Evolutionary conservation across 2,888 invertebrate species (phyloP).

Genomic region (Cabera pusaria): DNA sequence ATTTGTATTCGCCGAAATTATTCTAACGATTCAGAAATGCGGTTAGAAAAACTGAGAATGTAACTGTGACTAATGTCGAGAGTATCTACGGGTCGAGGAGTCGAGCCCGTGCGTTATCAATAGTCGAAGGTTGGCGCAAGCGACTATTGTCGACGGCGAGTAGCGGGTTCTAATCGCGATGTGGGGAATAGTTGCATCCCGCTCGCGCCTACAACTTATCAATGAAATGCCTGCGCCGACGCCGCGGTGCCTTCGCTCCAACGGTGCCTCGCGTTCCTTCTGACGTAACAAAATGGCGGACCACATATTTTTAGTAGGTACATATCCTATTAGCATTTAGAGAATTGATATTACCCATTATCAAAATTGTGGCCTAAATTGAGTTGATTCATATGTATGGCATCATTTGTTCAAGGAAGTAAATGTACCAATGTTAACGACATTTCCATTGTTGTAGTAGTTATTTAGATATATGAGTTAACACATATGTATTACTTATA

Average conservation of each 20-base stretch:
- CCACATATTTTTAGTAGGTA: constrained; percentile 46
- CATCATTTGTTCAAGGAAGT: constrained; percentile 18
- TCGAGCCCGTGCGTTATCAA: constrained; percentile 15
- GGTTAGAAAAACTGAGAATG: constrained; percentile 37
- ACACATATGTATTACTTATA: too few relatives aligned
- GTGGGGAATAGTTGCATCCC: constrained; percentile 58
- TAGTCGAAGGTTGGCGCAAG: constrained; percentile 26
- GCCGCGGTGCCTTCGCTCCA: constrained; percentile 47
- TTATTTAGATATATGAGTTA: too few relatives aligned
- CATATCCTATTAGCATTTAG: constrained; percentile 30
- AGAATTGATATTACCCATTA: constrained; percentile 24
- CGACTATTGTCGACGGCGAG: constrained; percentile 38
- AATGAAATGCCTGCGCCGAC: constrained; percentile 72
- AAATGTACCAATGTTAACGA: constrained; percentile 7
- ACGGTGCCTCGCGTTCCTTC: constrained; percentile 70
- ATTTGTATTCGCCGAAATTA: constrained; percentile 41
- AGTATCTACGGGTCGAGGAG: constrained; percentile 27
- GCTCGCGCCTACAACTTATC: constrained; percentile 72
- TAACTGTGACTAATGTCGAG: constrained; percentile 33
- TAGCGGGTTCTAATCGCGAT: constrained; percentile 33
- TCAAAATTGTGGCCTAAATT: constrained; percentile 23
- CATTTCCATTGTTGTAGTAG: too few relatives aligned
- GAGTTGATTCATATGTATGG: constrained; percentile 19
- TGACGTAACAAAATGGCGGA: constrained; percentile 77
- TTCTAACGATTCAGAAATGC: constrained; percentile 32